Evolutionary conservation across 2,888 invertebrate species (phyloP), one percentile per base, ranked within the genome.

Genomic region (Apamea sordens): DNA sequence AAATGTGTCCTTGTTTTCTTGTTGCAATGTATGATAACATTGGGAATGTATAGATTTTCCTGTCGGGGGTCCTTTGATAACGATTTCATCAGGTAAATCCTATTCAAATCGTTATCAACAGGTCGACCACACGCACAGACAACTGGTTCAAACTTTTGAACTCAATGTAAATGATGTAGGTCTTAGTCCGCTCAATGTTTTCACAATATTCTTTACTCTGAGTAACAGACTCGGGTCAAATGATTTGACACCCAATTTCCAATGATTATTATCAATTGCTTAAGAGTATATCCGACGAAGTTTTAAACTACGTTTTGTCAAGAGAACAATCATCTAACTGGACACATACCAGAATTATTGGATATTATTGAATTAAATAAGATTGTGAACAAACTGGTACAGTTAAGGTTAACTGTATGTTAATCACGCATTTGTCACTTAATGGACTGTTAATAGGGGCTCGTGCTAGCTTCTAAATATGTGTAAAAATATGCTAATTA

Each of bases 301-400:
- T 28, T 2, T 67, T 44, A n/a, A 28, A n/a, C 11, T 21, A 59
- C 3, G 10, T 24, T 68, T 53, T 15, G 53, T 44, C 2, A 63
- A 8, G 36, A 59, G 41, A 73, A 18, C 36, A 11, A 13, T 28
- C 4, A 69, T 15, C 61, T 18, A 53, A 53, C 18, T n/a, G n/a
- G 11, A 18, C 32, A 28, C 63, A 63, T 50, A 59, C 47, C 36
- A 50, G 11, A 36, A 70, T 28, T 28, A n/a, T 77, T 13, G 21
- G 6, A 63, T 24, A 32, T 73, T 44, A 36, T 15, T 53, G 15
- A 84, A 21, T 79, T 65, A 65, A 73, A 84, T 76, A 84, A 73
- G 18, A 47, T 84, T 36, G 59, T 15, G 76, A 76, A 84, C n/a
- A 80, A 80, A 84, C 80, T 73, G 28, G 80, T 84, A 76, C 24